Base-by-base conservation (phyloP, 2,888 invertebrate species). In the Ophioninae sp. region DNA sequence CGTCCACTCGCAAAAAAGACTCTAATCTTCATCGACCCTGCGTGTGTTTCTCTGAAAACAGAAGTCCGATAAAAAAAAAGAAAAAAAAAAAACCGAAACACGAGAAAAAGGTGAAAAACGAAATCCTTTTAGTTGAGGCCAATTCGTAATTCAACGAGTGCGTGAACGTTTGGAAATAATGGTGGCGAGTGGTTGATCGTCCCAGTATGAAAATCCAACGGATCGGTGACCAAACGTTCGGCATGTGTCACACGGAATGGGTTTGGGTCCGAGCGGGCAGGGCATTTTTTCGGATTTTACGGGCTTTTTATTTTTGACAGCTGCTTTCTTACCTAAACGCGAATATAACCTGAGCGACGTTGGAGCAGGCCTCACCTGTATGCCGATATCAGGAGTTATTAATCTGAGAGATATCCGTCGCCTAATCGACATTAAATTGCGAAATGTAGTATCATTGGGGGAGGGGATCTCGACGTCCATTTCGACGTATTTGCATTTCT, bases 391-490 rank as follows among this genome's bases (percentile, higher is more conserved):
- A 20, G 8, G 59, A 20, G 21, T 59, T 59, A 21, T 59, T 59
- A 21, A 59, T 59, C 59, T 59, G 50, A 50, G 3, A 20, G 59
- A 20, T 59, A 59, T 59, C 20, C 59, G 59, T 59, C 7, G 59
- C 7, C 59, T 59, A 59, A 59, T 59, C 59, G 59, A 59, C 21
- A 59, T 59, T 21, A 59, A 59, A 59, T 59, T 21, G 59, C 59
- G 59, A 20, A 21, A 59, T 21, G 10, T 59, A 59, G 21, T 13
- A 17, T 50, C 50, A 50, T 50, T 50, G 50, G 50, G 17, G 50
- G 17, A 50, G 17, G 50, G 50, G 50, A 3, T 50, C 17, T 50
- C 17, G 50, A 17, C 17, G 17, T 13, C 50, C 50, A 17, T 17
- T 50, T 50, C 13, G 50, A 50, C 5, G 13, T 10, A 50, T 17